These are phyloP conservation scores for Parus major DNA, from an alignment of 2,113 vertebrate genomes.

Conservation along the genomic window DNA sequence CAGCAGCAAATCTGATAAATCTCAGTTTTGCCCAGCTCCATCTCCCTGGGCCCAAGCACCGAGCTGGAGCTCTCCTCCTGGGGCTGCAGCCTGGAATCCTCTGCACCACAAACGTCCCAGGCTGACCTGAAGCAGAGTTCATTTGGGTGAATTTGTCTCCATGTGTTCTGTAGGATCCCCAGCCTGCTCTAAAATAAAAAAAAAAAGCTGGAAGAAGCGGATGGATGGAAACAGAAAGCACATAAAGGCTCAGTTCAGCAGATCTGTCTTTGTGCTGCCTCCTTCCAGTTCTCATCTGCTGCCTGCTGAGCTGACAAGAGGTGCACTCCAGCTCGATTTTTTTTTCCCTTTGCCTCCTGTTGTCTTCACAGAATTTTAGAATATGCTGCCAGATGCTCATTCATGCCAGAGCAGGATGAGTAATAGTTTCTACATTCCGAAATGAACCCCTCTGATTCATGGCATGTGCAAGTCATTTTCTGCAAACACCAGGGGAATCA, in stretches of 20 bases:
- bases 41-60: background rate
- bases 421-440: constrained; percentile 49
- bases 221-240: background rate
- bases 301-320: constrained; percentile 39
- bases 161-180: background rate
- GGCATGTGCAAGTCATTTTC: constrained; percentile 22
- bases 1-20: background rate
- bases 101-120: background rate
- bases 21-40: constrained; percentile 17
- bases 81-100: background rate
- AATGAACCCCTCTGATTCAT: constrained; percentile 56
- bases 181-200: background rate
- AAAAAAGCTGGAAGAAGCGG: background rate
- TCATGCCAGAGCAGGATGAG: constrained; percentile 62
- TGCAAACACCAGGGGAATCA: constrained; percentile 11
- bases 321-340: background rate
- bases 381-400: constrained; percentile 54
- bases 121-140: background rate
- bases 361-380: constrained; percentile 53
- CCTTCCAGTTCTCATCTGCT: background rate
- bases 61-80: background rate
- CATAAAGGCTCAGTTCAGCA: constrained; percentile 13
- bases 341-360: constrained; percentile 47
- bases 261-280: background rate
- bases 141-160: background rate